phyloP scores from a whole-genome alignment of 2,888 invertebrate species.

The Xestia sexstrigata region DNA sequence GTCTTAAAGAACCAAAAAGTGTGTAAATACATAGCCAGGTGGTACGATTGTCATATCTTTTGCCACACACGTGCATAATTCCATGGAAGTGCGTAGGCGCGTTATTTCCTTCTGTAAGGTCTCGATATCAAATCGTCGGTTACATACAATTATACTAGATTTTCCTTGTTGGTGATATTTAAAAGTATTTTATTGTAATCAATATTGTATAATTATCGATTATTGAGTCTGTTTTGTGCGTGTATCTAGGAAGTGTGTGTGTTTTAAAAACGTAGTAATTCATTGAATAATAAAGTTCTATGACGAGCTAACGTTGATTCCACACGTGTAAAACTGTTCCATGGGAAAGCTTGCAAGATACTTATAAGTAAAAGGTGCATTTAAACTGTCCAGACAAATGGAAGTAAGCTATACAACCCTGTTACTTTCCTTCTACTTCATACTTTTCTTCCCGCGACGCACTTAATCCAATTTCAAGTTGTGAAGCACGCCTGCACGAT shows the following conservation, averaged over 20 bases:
- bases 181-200: slow-evolving; percentile 39
- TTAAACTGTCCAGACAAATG: not conserved
- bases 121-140: slow-evolving; percentile 32
- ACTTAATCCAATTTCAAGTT: slow-evolving; percentile 16
- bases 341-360: not conserved
- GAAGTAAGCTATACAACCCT: not conserved
- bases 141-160: slow-evolving; percentile 32
- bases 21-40: slow-evolving; percentile 58
- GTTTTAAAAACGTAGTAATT: not conserved
- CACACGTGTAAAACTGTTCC: not conserved
- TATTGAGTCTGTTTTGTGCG: slow-evolving; percentile 2
- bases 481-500: not conserved
- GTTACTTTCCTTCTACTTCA: not conserved
- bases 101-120: slow-evolving; percentile 58
- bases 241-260: not conserved
- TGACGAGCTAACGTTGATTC: not conserved
- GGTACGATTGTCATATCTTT: slow-evolving; percentile 52
- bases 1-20: slow-evolving; percentile 40
- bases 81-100: slow-evolving; percentile 58
- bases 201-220: slow-evolving; percentile 9
- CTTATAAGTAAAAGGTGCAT: not conserved
- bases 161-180: slow-evolving; percentile 57
- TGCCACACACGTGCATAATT: slow-evolving; percentile 64
- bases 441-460: not conserved
- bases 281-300: not conserved